Conservation (phyloP, 2,888 invertebrate species). For the Elegia similella region DNA sequence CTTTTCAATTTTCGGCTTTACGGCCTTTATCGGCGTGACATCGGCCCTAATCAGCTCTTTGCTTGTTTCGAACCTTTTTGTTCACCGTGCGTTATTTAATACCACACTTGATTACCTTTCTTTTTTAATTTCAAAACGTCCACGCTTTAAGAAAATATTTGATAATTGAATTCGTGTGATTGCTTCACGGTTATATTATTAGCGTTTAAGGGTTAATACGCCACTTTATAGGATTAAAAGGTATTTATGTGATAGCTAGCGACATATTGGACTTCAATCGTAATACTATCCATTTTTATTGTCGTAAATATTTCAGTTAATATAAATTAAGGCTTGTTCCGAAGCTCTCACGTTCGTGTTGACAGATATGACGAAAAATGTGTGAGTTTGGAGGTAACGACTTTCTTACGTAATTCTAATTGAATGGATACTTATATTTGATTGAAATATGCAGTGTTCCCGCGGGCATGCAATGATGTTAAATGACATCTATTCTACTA, state of each 20-base stretch:
- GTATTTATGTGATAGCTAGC: constrained; percentile 11
- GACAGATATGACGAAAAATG: constrained; percentile 6
- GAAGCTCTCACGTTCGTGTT: constrained; percentile 1
- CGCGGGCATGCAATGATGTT: neutral
- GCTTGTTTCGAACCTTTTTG: constrained; percentile 50
- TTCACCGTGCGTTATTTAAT: constrained; percentile 49
- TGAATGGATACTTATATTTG: neutral
- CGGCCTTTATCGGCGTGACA: constrained; percentile 78
- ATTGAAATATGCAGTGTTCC: neutral
- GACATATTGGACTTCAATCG: constrained; percentile 3
- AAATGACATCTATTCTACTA: neutral
- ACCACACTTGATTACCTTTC: constrained; percentile 62
- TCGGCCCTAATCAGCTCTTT: constrained; percentile 73
- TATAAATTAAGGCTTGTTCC: neutral
- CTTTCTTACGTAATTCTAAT: constrained; percentile 2
- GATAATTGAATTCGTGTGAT: constrained; percentile 59
- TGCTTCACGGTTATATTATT: constrained; percentile 35
- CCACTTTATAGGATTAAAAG: constrained; percentile 3
- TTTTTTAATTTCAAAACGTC: constrained; percentile 58
- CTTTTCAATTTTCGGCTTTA: constrained; percentile 79
- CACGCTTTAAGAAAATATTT: constrained; percentile 46
- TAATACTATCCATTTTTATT: neutral
- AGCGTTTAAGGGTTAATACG: constrained; percentile 1
- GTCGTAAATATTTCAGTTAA: neutral
- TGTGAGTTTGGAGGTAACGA: constrained; percentile 6